Percentiles rank a stretch among this genome's conserved stretches.
Evolutionary conservation across 2,888 invertebrate genomes (phyloP).

Genomic region (Andrena flavipes): DNA sequence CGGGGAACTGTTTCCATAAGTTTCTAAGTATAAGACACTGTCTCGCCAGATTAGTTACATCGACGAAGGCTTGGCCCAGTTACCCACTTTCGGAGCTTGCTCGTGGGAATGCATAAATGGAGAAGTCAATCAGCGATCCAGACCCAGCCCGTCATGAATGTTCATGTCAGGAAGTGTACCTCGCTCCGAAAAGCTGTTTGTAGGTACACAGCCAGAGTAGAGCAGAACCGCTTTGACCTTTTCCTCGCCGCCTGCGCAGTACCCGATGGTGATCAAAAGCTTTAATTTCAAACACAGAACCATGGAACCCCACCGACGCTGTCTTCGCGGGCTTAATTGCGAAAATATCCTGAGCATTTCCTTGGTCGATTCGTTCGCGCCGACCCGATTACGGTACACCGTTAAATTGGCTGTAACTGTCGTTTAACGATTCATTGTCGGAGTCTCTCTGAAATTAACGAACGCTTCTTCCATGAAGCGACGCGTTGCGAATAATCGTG

Average conservation of each 20-base stretch:
- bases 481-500: conserved; percentile 28
- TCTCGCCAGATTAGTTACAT: conserved; percentile 8
- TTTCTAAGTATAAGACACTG: conserved; percentile 3
- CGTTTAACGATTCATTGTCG: conserved; percentile 51
- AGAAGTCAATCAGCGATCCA: conserved; percentile 9
- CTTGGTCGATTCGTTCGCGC: conserved; percentile 36
- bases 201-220: background rate
- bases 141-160: background rate
- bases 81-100: conserved; percentile 2
- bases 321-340: conserved; percentile 29
- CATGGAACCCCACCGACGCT: background rate
- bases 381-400: conserved; percentile 23
- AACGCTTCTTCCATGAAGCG: conserved; percentile 48
- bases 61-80: background rate
- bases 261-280: background rate
- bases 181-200: background rate
- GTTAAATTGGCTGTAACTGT: conserved; percentile 50
- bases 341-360: conserved; percentile 16
- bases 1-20: background rate
- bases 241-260: too few species aligned
- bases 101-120: background rate
- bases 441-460: conserved; percentile 51
- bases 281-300: background rate
- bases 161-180: background rate
- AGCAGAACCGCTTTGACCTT: background rate